These are phyloP conservation scores for Rhinichthys osculus DNA, from an alignment of 2,797 vertebrate genomes.

Conservation along the genomic window DNA sequence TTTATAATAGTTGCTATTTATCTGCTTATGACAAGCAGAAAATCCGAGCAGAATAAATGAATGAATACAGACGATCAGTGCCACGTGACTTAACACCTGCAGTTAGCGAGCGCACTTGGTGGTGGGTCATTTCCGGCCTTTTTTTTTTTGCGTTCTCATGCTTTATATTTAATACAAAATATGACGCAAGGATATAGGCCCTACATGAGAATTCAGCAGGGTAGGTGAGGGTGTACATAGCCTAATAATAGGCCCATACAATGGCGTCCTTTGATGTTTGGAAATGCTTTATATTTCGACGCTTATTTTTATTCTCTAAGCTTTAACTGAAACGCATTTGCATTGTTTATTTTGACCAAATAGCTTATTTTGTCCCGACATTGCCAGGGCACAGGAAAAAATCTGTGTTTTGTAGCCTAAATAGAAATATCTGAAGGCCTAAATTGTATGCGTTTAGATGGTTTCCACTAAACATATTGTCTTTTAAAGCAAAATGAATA, in stretches of 20 bases:
- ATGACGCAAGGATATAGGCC: background rate
- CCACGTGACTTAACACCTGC: conserved; percentile 78
- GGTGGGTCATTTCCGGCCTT: background rate
- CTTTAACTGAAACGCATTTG: background rate
- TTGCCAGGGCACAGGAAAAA: background rate
- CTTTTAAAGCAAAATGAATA: background rate
- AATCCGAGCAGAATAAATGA: conserved; percentile 79
- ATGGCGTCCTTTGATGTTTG: background rate
- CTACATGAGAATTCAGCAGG: background rate
- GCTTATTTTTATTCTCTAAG: background rate
- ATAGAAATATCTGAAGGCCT: background rate
- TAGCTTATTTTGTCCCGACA: background rate
- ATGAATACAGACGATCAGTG: conserved; percentile 77
- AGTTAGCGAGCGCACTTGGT: conserved; percentile 65
- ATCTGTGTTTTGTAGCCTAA: background rate
- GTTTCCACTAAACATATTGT: background rate
- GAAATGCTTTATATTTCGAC: background rate
- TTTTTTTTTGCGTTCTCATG: background rate
- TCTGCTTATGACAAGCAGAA: conserved; percentile 82
- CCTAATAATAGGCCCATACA: background rate
- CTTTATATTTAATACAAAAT: background rate
- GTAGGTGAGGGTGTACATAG: background rate
- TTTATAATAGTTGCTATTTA: conserved; percentile 73
- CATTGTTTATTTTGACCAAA: background rate
- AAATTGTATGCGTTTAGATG: background rate